Evolutionary conservation across 2,113 vertebrate species (phyloP), one percentile per base, ranked within the genome.

Genomic region (rabbit (Oryctolagus cuniculus)): DNA sequence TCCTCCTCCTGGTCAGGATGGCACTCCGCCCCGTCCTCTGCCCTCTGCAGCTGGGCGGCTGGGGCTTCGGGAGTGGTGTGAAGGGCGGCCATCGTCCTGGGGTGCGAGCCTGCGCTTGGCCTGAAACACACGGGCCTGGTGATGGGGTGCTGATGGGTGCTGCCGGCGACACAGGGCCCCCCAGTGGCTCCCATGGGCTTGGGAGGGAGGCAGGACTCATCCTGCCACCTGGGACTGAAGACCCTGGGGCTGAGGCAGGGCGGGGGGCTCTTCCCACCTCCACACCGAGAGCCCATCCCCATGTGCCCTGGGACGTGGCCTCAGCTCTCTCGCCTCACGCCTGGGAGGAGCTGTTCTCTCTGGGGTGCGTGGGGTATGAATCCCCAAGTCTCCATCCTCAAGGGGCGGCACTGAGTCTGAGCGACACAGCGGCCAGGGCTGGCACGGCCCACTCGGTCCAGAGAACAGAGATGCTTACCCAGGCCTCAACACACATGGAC

Each of bases 11-110:
- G 95, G 16, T 85, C 90, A 66, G 87, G 55, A 38, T 16, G 70
- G 11, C 96, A 91, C 22, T 87, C 89, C 0, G 69, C 29, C 22
- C 92, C 64, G 0, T 90, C 89, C 64, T 94, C 87, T 0, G 17
- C 75, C 61, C 84, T 92, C 80, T 94, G 91, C 77, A 94, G 93
- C 78, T 73, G 97, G 72, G 75, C 1, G 0, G 66, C 63, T 0
- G 83, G 91, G 27, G 96, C 73, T 4, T 86, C 88, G 1, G 86
- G 96, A 1, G 79, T n/a, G 0, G 29, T 79, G 11, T 53, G 87
- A 24, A 96, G 91, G 34, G 97, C 96, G 2, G 97, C 97, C 97
- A 98, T 98, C 8, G 3, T 73, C 88, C 78, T 66, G 0, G 36
- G 38, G 51, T 29, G 11, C 0, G 4, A 90, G 87, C 78, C 95